A percentile compares a stretch with the other conserved stretches of the same genome.
phyloP scores from a whole-genome alignment of 2,797 vertebrate genomes.

The Loris lydekkerianus region DNA sequence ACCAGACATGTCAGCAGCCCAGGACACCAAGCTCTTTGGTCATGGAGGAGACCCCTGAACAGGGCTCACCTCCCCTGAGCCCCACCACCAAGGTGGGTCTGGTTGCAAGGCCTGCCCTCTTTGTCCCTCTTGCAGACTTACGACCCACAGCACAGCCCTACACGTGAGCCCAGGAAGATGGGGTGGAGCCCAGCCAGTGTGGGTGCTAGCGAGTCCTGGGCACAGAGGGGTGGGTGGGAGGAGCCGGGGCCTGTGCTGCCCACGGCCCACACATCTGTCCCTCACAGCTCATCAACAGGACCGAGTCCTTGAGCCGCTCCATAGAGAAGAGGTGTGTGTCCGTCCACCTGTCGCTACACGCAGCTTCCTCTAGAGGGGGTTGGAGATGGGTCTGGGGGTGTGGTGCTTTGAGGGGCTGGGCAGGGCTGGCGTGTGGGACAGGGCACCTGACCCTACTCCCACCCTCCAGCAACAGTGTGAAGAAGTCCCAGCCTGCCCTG shows the following conservation, averaged over 20 bases:
- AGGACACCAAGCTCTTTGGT: slow-evolving; percentile 87
- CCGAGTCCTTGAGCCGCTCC: slow-evolving; percentile 93
- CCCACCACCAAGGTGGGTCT: slow-evolving; percentile 91
- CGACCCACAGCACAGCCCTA: neutral
- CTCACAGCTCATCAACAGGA: slow-evolving; percentile 92
- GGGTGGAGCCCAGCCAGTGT: neutral
- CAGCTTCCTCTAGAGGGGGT: neutral
- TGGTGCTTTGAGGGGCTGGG: neutral
- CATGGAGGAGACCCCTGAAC: slow-evolving; percentile 87
- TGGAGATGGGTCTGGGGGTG: neutral
- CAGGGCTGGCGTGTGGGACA: accelerated
- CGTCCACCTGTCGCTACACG: accelerated
- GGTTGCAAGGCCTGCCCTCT: neutral
- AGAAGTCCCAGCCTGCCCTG: slow-evolving; percentile 90
- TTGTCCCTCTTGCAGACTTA: neutral
- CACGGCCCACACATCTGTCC: neutral
- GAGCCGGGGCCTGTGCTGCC: accelerated
- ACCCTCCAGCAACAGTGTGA: slow-evolving; percentile 90
- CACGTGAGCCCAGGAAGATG: neutral
- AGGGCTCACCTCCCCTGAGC: slow-evolving; percentile 90
- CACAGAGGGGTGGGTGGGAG: neutral
- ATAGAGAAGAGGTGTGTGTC: slow-evolving; percentile 93
- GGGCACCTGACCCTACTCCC: slow-evolving; percentile 31
- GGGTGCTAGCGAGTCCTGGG: neutral
- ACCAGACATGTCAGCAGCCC: slow-evolving; percentile 79